Evolutionary conservation across 2,888 invertebrate genomes (phyloP), one percentile per base, ranked within the genome.

Genomic region (Lepidocyrtoides sp.): DNA sequence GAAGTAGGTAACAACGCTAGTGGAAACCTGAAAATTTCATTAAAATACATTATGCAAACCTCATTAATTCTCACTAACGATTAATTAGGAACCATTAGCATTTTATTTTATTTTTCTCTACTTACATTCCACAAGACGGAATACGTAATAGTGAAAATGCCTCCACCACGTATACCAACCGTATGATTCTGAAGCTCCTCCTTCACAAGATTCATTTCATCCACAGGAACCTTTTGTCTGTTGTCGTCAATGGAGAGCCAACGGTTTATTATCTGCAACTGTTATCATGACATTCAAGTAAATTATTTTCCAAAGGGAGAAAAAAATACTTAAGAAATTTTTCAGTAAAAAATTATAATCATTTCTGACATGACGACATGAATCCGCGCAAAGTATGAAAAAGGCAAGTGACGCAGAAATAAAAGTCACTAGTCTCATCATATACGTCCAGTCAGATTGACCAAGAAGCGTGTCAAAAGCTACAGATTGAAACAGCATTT

Each of bases 41-140:
- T 26, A n/a, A 3, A 26, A 60, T 26, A 12, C 14, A 17, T 3
- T 17, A 2, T 12, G 26, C 29, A 63, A 63, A n/a, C n/a, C n/a
- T n/a, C n/a, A n/a, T n/a, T n/a, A n/a, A n/a, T n/a, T n/a, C n/a
- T n/a, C n/a, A n/a, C n/a, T n/a, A n/a, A n/a, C n/a, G n/a, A n/a
- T n/a, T n/a, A 41, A 44, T 23, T n/a, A 32, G 20, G 23, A 41
- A 20, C n/a, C 36, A 5, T 41, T 29, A 26, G 23, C 10, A 14
- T 75, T 44, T 44, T 2, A 7, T 20, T 2, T 44, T 44, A 23
- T 20, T 2, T 14, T 5, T 8, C 4, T n/a, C 14, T 7, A 26
- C 69, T n/a, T 41, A 77, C 77, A 26, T 51, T 77, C 77, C 77
- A 77, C 26, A 77, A n/a, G 3, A 77, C 77, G 0, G 48, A 12